Conservation (phyloP, 2,888 invertebrate genomes). For the Meliscaeva auricollis region DNA sequence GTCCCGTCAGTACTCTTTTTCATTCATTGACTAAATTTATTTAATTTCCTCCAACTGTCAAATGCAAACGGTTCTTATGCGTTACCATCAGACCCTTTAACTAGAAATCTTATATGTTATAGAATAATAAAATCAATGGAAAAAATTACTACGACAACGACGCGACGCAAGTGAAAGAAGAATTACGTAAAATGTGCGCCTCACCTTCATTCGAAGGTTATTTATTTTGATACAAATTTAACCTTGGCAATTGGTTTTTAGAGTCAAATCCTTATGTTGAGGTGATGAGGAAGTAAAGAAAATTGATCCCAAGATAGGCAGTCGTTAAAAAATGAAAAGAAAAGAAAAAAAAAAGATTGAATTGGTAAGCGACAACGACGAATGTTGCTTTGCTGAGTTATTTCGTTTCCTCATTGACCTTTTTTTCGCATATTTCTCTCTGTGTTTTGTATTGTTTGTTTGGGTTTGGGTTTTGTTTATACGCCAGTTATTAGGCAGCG, state of each 20-base stretch:
- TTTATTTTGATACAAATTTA: not conserved
- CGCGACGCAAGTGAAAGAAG: too few relatives aligned
- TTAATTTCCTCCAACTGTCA: too few relatives aligned
- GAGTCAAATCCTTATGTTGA: not conserved
- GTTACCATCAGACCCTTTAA: too few relatives aligned
- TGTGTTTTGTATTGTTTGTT: slow-evolving; percentile 63
- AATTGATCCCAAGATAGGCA: not conserved
- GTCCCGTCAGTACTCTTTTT: too few relatives aligned
- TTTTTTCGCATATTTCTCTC: slow-evolving; percentile 71
- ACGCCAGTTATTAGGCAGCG: slow-evolving; percentile 69
- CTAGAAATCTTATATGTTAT: too few relatives aligned
- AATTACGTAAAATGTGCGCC: too few relatives aligned
- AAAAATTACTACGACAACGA: too few relatives aligned
- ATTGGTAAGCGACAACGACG: slow-evolving; percentile 27
- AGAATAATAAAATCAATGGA: too few relatives aligned
- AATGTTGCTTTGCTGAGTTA: slow-evolving; percentile 33
- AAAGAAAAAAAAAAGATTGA: too few relatives aligned
- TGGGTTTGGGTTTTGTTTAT: slow-evolving; percentile 60
- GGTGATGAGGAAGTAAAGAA: not conserved
- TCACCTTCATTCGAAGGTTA: not conserved
- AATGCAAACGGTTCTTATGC: too few relatives aligned
- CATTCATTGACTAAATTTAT: too few relatives aligned
- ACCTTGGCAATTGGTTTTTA: not conserved
- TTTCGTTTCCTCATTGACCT: slow-evolving; percentile 66
- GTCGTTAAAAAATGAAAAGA: too few relatives aligned